phyloP scores from a whole-genome alignment of 1,140 invertebrate genomes.

The Manduca sexta region DNA sequence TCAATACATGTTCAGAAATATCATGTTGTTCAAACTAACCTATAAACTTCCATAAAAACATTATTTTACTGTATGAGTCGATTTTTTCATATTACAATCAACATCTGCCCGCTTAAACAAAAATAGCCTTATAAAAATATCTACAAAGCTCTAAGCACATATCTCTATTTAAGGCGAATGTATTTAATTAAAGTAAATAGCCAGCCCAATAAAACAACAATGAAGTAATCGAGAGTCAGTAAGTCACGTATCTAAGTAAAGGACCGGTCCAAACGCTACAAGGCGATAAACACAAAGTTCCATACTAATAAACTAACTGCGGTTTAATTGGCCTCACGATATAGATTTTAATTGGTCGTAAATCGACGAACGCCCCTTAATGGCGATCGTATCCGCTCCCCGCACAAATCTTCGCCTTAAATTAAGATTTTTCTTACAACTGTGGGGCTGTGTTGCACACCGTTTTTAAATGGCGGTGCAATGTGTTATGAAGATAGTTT shows the following conservation, averaged over 20 bases:
- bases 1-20: too few species aligned
- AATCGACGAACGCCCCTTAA: constrained; percentile 42
- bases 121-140: too few species aligned
- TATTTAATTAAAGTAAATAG: too few species aligned
- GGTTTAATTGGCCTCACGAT: constrained; percentile 60
- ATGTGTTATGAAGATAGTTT: too few species aligned
- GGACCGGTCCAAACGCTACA: constrained; percentile 30
- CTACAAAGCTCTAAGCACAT: too few species aligned
- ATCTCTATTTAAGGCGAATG: too few species aligned
- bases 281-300: constrained; percentile 40
- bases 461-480: too few species aligned
- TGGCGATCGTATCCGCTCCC: constrained; percentile 26
- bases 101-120: background rate
- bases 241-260: background rate
- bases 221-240: too few species aligned
- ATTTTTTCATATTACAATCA: background rate
- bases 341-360: constrained; percentile 69
- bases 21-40: too few species aligned
- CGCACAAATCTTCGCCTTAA: constrained; percentile 39
- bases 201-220: too few species aligned
- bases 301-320: constrained; percentile 56
- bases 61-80: too few species aligned
- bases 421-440: constrained; percentile 43
- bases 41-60: too few species aligned
- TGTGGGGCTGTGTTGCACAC: background rate